Evolutionary conservation across 1,140 invertebrate species (phyloP).

Genomic region (Macrotrachela quadricornifera): DNA sequence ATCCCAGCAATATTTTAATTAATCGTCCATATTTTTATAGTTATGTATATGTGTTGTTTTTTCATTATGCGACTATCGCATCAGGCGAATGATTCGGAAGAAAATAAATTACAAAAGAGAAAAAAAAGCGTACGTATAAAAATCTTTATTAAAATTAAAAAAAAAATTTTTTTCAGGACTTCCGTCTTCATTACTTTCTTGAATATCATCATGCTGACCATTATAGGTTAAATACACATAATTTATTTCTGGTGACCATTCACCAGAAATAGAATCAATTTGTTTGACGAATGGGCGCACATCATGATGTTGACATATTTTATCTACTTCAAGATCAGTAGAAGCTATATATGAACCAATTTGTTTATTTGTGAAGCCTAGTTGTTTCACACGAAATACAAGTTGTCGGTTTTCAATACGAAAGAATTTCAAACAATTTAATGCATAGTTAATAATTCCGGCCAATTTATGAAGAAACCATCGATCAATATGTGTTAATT

Average conservation of each 20-base stretch:
- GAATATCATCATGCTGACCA: conserved; percentile 59
- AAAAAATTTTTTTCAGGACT: too few species aligned
- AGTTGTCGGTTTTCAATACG: conserved; percentile 13
- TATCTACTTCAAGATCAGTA: conserved; percentile 31
- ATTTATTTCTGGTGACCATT: conserved; percentile 94
- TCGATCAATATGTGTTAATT: conserved; percentile 79
- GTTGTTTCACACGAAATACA: conserved; percentile 60
- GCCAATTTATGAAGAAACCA: conserved; percentile 93
- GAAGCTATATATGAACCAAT: conserved; percentile 60
- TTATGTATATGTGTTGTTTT: too few species aligned
- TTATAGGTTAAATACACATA: conserved; percentile 95
- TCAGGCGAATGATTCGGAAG: too few species aligned
- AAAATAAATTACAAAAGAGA: too few species aligned
- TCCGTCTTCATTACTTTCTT: too few species aligned
- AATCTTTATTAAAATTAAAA: too few species aligned
- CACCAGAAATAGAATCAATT: conserved; percentile 95
- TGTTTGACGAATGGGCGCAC: conserved; percentile 77
- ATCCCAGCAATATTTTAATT: too few species aligned
- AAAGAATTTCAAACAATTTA: conserved; percentile 36
- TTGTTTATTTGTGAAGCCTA: conserved; percentile 93
- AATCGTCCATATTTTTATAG: too few species aligned
- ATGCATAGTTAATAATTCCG: conserved; percentile 46
- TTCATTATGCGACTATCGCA: too few species aligned
- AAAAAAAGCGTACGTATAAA: too few species aligned
- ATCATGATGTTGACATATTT: conserved; percentile 21